Percentiles rank a stretch among this genome's conserved stretches.
Conservation (phyloP, 2,113 vertebrate species). For the Neogale vison region DNA sequence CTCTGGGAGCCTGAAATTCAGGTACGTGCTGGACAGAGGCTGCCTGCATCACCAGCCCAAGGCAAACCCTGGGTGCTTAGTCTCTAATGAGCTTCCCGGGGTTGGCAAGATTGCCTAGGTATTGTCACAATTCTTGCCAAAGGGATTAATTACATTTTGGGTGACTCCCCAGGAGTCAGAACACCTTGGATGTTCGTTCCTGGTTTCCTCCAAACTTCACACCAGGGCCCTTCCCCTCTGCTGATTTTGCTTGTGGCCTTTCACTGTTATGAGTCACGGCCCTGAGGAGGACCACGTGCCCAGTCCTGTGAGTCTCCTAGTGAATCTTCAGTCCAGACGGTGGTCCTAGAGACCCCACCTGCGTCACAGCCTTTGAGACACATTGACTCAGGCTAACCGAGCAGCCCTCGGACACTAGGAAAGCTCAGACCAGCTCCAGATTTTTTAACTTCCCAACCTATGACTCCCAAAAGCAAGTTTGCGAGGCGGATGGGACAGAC, state of each 20-base stretch:
- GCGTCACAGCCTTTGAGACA: neutral
- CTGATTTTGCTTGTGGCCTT: neutral
- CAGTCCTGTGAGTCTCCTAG: neutral
- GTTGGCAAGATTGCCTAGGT: accelerated
- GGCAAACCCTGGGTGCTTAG: neutral
- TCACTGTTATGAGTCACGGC: neutral
- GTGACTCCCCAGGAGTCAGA: neutral
- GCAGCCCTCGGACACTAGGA: neutral
- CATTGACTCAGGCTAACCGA: neutral
- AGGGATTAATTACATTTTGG: neutral
- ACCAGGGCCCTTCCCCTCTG: accelerated
- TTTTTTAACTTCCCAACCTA: too few relatives aligned
- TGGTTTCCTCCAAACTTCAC: neutral
- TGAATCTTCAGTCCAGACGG: accelerated
- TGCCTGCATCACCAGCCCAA: neutral
- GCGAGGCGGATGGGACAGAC: accelerated
- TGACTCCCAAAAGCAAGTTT: neutral
- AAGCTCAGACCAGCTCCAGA: accelerated
- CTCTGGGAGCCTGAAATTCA: neutral
- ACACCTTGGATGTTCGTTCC: accelerated
- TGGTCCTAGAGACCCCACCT: neutral
- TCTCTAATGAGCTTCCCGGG: neutral
- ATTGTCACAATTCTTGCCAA: accelerated
- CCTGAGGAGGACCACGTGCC: neutral
- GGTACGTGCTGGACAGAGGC: neutral